Conservation (phyloP, 1,140 invertebrate species). For the Hylaeus anthracinus region DNA sequence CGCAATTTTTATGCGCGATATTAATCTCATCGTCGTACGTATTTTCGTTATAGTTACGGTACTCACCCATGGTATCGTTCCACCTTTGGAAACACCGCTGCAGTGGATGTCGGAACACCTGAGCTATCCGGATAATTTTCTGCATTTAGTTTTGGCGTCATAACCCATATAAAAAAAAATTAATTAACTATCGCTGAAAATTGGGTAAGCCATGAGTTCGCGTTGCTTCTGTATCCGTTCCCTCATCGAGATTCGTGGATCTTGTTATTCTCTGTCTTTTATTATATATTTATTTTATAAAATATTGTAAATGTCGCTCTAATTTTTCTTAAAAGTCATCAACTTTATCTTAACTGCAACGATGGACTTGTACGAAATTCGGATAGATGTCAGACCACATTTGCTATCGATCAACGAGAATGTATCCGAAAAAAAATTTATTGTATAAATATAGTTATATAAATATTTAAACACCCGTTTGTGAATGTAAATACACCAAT, state of each 20-base stretch:
- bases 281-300: conserved; percentile 52
- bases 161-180: conserved; percentile 64
- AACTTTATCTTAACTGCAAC: neutral
- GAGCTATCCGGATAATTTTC: conserved; percentile 99
- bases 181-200: conserved; percentile 45
- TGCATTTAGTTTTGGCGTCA: conserved; percentile 88
- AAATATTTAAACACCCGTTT: conserved; percentile 31
- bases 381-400: neutral
- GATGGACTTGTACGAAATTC: neutral
- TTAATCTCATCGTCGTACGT: conserved; percentile 30
- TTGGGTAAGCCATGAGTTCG: conserved; percentile 3
- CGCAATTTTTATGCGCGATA: neutral
- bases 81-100: conserved; percentile 94
- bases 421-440: conserved; percentile 17
- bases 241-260: neutral
- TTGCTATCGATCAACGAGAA: neutral
- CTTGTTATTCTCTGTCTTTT: conserved; percentile 30
- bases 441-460: conserved; percentile 36
- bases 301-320: neutral
- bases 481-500: conserved; percentile 4
- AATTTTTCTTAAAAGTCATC: neutral
- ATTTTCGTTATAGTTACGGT: conserved; percentile 85
- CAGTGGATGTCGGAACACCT: conserved; percentile 99
- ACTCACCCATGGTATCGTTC: conserved; percentile 93
- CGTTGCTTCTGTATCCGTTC: neutral